These are phyloP conservation scores for Macrobrachium nipponense DNA, from an alignment of 1,140 invertebrate species.

Conservation along the genomic window DNA sequence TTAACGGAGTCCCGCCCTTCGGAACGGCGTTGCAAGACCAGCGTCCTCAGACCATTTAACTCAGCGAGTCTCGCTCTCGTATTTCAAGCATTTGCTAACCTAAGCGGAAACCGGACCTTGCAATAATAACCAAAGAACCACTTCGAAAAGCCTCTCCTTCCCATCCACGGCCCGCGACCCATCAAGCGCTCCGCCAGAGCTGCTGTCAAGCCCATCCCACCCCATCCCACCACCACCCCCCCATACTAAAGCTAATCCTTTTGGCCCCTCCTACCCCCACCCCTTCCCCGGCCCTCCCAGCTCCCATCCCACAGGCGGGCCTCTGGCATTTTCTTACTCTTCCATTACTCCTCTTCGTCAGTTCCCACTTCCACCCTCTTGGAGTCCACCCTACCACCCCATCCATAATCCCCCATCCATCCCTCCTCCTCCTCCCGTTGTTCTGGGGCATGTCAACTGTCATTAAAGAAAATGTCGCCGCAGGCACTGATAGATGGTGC, in stretches of 20 bases:
- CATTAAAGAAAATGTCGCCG: constrained; percentile 43
- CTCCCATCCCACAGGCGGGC: neutral
- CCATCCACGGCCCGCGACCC: no score
- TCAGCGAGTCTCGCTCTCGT: no score
- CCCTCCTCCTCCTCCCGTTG: neutral
- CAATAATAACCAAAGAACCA: no score
- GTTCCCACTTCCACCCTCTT: neutral
- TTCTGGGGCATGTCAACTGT: constrained; percentile 30
- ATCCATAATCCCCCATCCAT: neutral
- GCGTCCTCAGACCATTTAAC: no score
- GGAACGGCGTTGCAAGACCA: no score
- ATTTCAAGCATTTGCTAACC: no score
- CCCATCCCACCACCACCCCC: neutral
- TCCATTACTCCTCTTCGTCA: neutral
- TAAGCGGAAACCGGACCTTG: no score
- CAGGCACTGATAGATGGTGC: constrained; percentile 36
- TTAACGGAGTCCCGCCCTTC: no score
- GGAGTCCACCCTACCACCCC: neutral
- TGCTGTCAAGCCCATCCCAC: no score
- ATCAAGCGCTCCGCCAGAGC: no score
- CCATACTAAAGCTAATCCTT: neutral
- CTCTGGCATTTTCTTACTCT: neutral
- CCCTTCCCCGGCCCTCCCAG: no score
- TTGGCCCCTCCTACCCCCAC: neutral
- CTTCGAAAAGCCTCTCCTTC: no score